phyloP scores from a whole-genome alignment of 2,797 vertebrate genomes.

The Gadopsis marmoratus region DNA sequence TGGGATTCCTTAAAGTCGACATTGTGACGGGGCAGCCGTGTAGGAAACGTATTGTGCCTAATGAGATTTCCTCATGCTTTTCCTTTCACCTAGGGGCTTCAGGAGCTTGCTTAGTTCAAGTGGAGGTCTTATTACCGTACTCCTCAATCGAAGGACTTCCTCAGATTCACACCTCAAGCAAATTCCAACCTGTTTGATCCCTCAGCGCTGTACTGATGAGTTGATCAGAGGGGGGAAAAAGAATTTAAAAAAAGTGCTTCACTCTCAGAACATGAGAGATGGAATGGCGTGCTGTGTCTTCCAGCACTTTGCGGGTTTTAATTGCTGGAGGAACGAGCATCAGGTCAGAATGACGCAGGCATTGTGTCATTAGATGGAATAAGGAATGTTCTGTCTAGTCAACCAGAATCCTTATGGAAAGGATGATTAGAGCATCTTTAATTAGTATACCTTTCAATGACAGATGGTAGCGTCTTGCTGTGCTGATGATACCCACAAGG shows the following conservation, averaged over 20 bases:
- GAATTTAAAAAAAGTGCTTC: constrained; percentile 21
- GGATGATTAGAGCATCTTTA: constrained; percentile 54
- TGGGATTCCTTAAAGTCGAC: constrained; percentile 60
- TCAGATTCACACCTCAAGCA: constrained; percentile 81
- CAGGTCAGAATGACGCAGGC: constrained; percentile 49
- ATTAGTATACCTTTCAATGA: constrained; percentile 41
- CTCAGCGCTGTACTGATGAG: constrained; percentile 65
- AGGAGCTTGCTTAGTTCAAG: constrained; percentile 80
- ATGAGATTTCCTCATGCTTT: constrained; percentile 81
- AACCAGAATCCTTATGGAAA: constrained; percentile 52
- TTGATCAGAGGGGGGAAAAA: constrained; percentile 74
- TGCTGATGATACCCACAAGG: constrained; percentile 36
- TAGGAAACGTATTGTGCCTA: constrained; percentile 76
- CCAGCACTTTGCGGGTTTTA: constrained; percentile 53
- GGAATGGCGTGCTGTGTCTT: constrained; percentile 38
- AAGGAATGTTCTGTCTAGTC: constrained; percentile 26
- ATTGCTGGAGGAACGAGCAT: constrained; percentile 57
- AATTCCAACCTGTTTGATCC: constrained; percentile 82
- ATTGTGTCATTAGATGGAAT: constrained; percentile 44
- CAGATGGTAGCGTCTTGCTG: constrained; percentile 46
- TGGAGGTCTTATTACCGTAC: constrained; percentile 82
- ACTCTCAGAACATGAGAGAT: constrained; percentile 62
- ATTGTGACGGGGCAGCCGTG: constrained; percentile 65
- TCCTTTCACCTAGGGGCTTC: constrained; percentile 63
- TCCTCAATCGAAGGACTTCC: constrained; percentile 74